Evolutionary conservation across 2,888 invertebrate species (phyloP).

Genomic region (Sussaba pulchella): DNA sequence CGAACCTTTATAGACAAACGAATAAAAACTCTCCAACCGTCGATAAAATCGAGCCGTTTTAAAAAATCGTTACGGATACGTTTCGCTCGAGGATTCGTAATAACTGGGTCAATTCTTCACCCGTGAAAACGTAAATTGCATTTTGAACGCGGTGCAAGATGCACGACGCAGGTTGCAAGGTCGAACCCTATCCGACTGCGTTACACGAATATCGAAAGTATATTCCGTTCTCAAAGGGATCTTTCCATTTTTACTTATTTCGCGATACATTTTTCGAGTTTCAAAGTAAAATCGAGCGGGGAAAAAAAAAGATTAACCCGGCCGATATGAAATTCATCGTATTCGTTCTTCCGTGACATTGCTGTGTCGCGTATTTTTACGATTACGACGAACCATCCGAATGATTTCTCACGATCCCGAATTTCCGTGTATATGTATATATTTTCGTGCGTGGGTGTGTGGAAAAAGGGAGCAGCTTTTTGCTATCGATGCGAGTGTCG

Average conservation of each 20-base stretch:
- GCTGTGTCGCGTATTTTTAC: conserved; percentile 12
- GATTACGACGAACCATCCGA: conserved; percentile 45
- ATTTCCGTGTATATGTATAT: not conserved
- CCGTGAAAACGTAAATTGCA: conserved; percentile 25
- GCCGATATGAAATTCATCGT: not conserved
- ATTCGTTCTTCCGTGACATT: not conserved
- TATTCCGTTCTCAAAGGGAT: conserved; percentile 22
- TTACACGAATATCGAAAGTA: conserved; percentile 9
- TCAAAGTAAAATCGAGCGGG: conserved; percentile 1
- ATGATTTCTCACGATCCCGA: conserved; percentile 53
- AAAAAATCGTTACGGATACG: not conserved
- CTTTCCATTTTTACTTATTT: conserved; percentile 38
- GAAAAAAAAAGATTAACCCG: not conserved
- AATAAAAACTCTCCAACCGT: not conserved
- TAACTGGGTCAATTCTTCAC: conserved; percentile 54
- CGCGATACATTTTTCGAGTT: conserved; percentile 43
- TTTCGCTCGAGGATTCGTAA: conserved; percentile 4
- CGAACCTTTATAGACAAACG: not conserved
- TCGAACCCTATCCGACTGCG: conserved; percentile 18
- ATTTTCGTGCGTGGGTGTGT: not conserved
- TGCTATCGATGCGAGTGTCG: not conserved
- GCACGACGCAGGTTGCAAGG: too few relatives aligned
- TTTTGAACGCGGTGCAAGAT: conserved; percentile 22
- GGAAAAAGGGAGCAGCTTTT: not conserved
- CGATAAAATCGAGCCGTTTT: not conserved